Conservation (phyloP, 2,797 vertebrate species). For the Apogon talboti region DNA sequence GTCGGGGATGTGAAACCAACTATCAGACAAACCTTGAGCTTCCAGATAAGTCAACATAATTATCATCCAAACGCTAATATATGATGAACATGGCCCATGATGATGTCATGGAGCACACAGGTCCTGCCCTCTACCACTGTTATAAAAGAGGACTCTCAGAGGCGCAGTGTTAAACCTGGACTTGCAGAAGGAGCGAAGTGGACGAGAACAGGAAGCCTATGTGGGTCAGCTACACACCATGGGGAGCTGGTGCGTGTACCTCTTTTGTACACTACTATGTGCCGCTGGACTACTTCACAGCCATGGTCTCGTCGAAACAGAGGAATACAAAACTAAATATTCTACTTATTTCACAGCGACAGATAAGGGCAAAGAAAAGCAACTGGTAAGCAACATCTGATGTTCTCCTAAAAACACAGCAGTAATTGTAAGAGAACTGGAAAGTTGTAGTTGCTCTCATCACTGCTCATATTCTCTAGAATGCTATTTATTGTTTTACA, state of each 20-base stretch:
- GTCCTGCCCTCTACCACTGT: slow-evolving; percentile 51
- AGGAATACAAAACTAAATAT: slow-evolving; percentile 61
- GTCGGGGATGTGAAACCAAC: background rate
- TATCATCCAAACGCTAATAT: background rate
- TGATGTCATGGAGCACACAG: slow-evolving; percentile 55
- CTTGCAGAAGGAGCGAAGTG: slow-evolving; percentile 38
- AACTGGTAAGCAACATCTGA: slow-evolving; percentile 71
- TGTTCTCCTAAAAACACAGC: background rate
- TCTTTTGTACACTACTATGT: slow-evolving; percentile 63
- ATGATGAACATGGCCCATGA: background rate
- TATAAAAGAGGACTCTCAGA: slow-evolving; percentile 69
- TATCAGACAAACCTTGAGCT: no score
- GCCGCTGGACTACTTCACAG: slow-evolving; percentile 47
- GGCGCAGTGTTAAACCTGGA: slow-evolving; percentile 34
- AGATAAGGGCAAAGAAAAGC: slow-evolving; percentile 69
- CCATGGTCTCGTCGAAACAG: slow-evolving; percentile 45
- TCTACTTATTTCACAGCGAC: slow-evolving; percentile 56
- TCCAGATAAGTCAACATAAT: background rate
- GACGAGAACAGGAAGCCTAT: slow-evolving; percentile 66
- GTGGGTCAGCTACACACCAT: slow-evolving; percentile 73
- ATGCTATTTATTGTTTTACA: background rate
- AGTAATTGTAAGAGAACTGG: background rate
- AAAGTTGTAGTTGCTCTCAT: background rate
- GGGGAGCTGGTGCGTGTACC: slow-evolving; percentile 48
- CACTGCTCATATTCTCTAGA: background rate